phyloP scores from a whole-genome alignment of 2,113 vertebrate species.

The Perognathus longimembris region DNA sequence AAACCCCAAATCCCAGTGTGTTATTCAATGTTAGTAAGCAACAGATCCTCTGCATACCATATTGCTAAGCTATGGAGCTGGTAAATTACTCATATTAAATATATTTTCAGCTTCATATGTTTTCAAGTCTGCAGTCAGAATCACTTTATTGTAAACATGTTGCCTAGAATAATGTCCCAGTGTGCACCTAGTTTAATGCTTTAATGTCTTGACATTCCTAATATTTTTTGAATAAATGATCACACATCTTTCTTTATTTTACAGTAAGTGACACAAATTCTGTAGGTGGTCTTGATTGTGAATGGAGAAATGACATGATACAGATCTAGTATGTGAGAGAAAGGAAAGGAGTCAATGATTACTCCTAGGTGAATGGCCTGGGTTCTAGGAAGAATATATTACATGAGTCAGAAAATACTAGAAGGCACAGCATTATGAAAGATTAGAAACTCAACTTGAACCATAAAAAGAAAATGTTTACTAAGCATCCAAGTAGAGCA shows the following conservation, averaged over 20 bases:
- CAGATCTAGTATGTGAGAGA: background rate
- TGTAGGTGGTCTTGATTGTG: background rate
- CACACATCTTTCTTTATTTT: slow-evolving; percentile 25
- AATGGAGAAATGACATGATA: background rate
- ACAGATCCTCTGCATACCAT: background rate
- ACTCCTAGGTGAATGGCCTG: background rate
- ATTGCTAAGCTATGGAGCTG: background rate
- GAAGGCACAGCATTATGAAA: background rate
- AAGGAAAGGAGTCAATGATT: background rate
- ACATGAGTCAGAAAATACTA: background rate
- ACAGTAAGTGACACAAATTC: background rate
- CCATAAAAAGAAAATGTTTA: background rate
- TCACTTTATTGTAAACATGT: background rate
- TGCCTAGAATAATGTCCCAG: background rate
- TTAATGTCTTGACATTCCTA: background rate
- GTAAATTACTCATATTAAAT: background rate
- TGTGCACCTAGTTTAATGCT: background rate
- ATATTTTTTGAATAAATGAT: background rate
- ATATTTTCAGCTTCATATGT: background rate
- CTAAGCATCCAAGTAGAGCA: background rate
- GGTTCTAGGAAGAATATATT: background rate
- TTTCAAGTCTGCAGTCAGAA: background rate
- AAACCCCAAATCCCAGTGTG: background rate
- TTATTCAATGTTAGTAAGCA: background rate
- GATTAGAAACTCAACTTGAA: background rate